Base-by-base conservation (phyloP, 1,140 invertebrate species). In the Pseudomyrmex cubaensis region DNA sequence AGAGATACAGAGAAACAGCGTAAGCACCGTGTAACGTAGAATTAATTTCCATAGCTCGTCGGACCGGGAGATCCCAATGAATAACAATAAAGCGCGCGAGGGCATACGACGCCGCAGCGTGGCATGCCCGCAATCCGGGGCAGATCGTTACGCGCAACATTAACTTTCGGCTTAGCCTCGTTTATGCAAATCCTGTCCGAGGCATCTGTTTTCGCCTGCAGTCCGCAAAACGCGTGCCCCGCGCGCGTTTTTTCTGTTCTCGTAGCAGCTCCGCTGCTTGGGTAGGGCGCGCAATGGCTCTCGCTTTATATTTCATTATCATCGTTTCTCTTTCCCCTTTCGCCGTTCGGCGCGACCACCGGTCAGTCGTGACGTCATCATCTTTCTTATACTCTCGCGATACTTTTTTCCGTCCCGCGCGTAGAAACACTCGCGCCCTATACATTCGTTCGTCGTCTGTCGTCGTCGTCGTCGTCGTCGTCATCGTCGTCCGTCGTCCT, bases 181-280 rank as follows among this genome's bases (percentile, higher is more conserved):
- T 92, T 93, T 92, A 93, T 93, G 92, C 90, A 92, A 93, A 93
- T 93, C 86, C 85, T 57, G 56, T 46, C 52, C 52, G 62, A 84
- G 61, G 89, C 92, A 93, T 92, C 92, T 93, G 92, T 92, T 93
- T 89, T 85, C 82, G 82, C 64, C 72, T 52, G 63, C 66, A 56
- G 20, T 59, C 17, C 54, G 64, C 64, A 35, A 63, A 69, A 57
- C n/a, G 3, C 72, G 44, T 9, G 22, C 57, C 62, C 56, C 69
- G 69, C 52, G 64, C 83, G 63, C 66, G 75, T 85, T 75, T 77
- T 63, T 83, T 46, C 20, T 25, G 54, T 17, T 62, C 82, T 61
- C 35, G 46, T 80, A 72, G 72, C 57, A 35, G 35, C 35, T 35
- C 35, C 35, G 35, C 69, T 57, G 64, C 59, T 59, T 59, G 12